These are phyloP conservation scores for Cairina moschata DNA, from an alignment of 2,113 vertebrate species.

Conservation along the genomic window DNA sequence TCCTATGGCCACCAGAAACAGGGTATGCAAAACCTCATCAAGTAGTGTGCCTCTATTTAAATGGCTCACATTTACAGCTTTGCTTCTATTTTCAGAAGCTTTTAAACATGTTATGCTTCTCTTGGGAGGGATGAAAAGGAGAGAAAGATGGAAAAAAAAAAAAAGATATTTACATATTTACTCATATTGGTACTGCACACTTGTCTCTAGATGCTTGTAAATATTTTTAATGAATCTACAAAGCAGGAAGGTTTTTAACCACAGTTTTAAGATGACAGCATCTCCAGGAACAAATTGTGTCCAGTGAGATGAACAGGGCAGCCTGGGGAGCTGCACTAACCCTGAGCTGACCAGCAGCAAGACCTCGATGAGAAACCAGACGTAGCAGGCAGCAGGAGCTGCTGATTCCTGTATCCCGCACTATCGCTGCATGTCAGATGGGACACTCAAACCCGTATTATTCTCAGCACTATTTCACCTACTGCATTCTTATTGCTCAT, in stretches of 20 bases:
- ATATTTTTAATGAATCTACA: not conserved
- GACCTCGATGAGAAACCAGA: not conserved
- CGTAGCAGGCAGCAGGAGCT: not conserved
- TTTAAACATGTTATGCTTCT: not conserved
- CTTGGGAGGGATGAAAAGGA: not conserved
- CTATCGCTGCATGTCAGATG: rapidly evolving
- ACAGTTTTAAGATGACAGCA: not conserved
- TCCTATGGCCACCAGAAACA: not conserved
- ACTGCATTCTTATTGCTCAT: not conserved
- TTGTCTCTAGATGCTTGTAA: not conserved
- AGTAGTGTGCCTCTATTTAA: not conserved
- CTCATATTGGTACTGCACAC: too few species aligned
- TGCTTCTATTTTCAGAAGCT: not conserved
- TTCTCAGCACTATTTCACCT: not conserved
- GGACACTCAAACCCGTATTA: not conserved
- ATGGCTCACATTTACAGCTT: not conserved
- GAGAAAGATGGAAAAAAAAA: too few species aligned
- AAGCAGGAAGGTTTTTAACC: rapidly evolving
- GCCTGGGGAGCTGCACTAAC: not conserved
- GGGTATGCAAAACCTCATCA: not conserved
- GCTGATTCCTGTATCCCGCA: rapidly evolving
- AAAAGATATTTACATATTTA: too few species aligned
- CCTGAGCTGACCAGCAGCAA: not conserved
- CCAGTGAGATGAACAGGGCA: rapidly evolving
- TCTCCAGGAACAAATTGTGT: not conserved